Evolutionary conservation across 2,888 invertebrate genomes (phyloP).

Genomic region (Trissolcus brochymenae): DNA sequence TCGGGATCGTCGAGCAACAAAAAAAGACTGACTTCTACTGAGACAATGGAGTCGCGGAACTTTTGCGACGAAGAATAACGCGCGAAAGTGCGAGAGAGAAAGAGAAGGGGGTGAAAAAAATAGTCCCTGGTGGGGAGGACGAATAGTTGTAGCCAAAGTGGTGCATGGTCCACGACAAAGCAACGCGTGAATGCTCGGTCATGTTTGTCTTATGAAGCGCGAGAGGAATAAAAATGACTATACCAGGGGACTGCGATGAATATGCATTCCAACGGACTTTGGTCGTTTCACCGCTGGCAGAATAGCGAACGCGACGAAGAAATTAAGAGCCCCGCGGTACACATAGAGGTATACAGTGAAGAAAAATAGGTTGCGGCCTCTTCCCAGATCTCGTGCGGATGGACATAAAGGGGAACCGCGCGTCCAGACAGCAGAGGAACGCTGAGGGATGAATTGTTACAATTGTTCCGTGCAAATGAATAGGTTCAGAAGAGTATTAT

Average conservation of each 20-base stretch:
- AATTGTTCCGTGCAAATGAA: conserved; percentile 44
- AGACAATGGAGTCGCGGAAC: conserved; percentile 29
- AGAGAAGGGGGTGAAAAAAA: background rate
- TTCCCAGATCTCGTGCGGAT: background rate
- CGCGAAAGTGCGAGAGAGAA: background rate
- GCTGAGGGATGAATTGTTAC: conserved; percentile 41
- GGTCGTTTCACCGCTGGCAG: conserved; percentile 19
- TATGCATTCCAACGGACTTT: conserved; percentile 63
- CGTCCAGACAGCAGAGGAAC: conserved; percentile 34
- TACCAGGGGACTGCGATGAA: conserved; percentile 64
- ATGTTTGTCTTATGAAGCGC: conserved; percentile 63
- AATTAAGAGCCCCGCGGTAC: conserved; percentile 44
- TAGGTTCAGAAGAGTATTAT: conserved; percentile 35
- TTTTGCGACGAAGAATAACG: conserved; percentile 4
- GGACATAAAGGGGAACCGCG: conserved; percentile 40
- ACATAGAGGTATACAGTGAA: conserved; percentile 7
- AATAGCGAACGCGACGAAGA: conserved; percentile 47
- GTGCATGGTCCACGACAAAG: conserved; percentile 54
- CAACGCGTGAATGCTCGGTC: conserved; percentile 64
- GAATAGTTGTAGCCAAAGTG: conserved; percentile 16
- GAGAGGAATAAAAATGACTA: background rate
- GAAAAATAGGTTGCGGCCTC: no score
- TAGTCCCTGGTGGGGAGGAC: conserved; percentile 13
- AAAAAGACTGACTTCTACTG: conserved; percentile 10
- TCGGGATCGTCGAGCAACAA: conserved; percentile 14